Evolutionary conservation across 2,113 vertebrate species (phyloP).

Genomic region (Microcebus jonahi): DNA sequence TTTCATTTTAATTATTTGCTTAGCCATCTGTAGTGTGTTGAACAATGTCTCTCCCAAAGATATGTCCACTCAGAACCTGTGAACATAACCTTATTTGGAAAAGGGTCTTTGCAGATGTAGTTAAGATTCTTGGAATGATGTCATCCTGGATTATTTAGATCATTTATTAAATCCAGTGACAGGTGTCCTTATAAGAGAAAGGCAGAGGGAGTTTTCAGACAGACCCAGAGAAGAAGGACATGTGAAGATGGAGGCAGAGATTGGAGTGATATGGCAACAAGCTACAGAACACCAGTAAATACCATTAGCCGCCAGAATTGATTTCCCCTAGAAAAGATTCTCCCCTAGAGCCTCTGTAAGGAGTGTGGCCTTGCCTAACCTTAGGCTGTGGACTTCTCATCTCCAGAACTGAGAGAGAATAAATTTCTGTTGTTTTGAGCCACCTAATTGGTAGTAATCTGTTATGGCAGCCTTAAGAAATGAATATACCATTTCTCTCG

Average conservation of each 20-base stretch:
- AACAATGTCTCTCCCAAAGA: neutral
- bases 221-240: neutral
- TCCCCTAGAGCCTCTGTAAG: neutral
- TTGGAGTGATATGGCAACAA: neutral
- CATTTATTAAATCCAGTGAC: neutral
- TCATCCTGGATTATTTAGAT: neutral
- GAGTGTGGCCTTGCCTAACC: neutral
- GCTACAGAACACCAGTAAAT: neutral
- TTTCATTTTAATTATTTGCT: neutral
- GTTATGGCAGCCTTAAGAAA: neutral
- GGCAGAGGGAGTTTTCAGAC: neutral
- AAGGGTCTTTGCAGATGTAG: neutral
- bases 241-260: neutral
- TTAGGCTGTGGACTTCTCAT: neutral
- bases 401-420: neutral
- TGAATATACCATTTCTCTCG: neutral
- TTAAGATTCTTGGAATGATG: neutral
- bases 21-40: neutral
- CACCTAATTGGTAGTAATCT: neutral
- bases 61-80: neutral
- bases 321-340: neutral
- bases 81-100: neutral
- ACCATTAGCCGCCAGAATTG: neutral
- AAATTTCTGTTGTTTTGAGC: neutral
- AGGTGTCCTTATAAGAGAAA: neutral